These are phyloP conservation scores for Eueremaeus valkanovi DNA, from an alignment of 2,888 invertebrate species.

Conservation along the genomic window DNA sequence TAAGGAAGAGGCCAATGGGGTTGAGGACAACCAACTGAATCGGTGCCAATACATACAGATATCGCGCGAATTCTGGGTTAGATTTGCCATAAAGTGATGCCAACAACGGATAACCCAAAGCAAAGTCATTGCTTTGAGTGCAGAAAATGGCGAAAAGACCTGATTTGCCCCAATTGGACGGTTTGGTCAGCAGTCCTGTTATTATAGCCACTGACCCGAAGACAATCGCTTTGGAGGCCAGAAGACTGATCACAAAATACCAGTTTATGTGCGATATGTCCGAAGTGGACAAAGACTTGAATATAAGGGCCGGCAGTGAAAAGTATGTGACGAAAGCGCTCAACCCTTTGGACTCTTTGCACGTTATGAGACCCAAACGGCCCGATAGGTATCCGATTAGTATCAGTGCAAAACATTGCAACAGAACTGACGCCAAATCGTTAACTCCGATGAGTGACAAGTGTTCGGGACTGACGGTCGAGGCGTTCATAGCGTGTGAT, in stretches of 20 bases:
- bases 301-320: slow-evolving; percentile 85
- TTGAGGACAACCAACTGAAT: slow-evolving; percentile 87
- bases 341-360: slow-evolving; percentile 80
- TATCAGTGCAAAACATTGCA: slow-evolving; percentile 48
- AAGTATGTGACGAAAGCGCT: slow-evolving; percentile 90
- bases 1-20: slow-evolving; percentile 80
- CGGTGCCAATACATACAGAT: slow-evolving; percentile 88
- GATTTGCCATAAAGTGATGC: slow-evolving; percentile 74
- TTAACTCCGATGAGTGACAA: slow-evolving; percentile 33
- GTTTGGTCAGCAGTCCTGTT: slow-evolving; percentile 68
- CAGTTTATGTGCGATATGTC: slow-evolving; percentile 79
- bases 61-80: slow-evolving; percentile 84
- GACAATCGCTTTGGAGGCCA: slow-evolving; percentile 77
- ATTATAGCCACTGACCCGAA: slow-evolving; percentile 74
- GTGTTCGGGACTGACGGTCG: not conserved
- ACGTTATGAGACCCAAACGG: slow-evolving; percentile 72
- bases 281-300: slow-evolving; percentile 77
- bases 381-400: slow-evolving; percentile 67
- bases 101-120: slow-evolving; percentile 87
- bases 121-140: slow-evolving; percentile 96
- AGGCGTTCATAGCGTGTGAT: not conserved
- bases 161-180: slow-evolving; percentile 74
- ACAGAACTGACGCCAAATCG: slow-evolving; percentile 46
- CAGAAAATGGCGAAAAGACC: slow-evolving; percentile 91
- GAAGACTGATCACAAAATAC: slow-evolving; percentile 79